A percentile compares a stretch with the other conserved stretches of the same genome.
phyloP scores from a whole-genome alignment of 2,797 vertebrate species.

The Gobio occitaniae region DNA sequence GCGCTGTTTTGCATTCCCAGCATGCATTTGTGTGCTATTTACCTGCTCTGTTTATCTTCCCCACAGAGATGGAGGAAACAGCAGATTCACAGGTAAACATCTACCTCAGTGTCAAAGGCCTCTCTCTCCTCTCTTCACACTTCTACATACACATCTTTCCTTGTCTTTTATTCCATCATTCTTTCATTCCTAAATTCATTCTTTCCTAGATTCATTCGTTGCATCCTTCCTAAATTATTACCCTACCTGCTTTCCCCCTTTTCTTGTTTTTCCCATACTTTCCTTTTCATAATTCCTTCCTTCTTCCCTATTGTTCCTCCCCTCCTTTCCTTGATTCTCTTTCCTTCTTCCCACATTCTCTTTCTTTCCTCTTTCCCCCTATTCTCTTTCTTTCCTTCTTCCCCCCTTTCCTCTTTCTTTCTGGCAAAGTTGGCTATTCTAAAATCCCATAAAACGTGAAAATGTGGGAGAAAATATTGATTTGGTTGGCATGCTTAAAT shows the following conservation, averaged over 20 bases:
- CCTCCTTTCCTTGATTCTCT: background rate
- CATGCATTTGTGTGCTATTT: conserved; percentile 26
- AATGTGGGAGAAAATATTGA: no score
- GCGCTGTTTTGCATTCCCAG: background rate
- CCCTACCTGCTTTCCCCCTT: background rate
- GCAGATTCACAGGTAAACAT: background rate
- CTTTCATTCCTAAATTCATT: background rate
- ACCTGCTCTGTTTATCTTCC: conserved; percentile 35
- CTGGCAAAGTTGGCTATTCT: no score
- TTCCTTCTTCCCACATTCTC: background rate
- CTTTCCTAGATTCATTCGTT: background rate
- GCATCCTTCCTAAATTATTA: background rate
- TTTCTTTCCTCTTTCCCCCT: background rate
- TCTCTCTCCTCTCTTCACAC: background rate
- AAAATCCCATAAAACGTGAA: no score
- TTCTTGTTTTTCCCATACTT: background rate
- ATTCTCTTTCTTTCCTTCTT: background rate
- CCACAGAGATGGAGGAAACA: conserved; percentile 16
- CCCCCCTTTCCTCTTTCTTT: background rate
- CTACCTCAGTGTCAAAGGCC: background rate
- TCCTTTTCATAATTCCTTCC: background rate
- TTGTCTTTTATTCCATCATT: background rate
- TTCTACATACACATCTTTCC: background rate
- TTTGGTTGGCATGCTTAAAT: no score
- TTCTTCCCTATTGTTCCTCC: background rate